Base-by-base conservation (phyloP, 2,888 invertebrate species). In the Plebejus anna region DNA sequence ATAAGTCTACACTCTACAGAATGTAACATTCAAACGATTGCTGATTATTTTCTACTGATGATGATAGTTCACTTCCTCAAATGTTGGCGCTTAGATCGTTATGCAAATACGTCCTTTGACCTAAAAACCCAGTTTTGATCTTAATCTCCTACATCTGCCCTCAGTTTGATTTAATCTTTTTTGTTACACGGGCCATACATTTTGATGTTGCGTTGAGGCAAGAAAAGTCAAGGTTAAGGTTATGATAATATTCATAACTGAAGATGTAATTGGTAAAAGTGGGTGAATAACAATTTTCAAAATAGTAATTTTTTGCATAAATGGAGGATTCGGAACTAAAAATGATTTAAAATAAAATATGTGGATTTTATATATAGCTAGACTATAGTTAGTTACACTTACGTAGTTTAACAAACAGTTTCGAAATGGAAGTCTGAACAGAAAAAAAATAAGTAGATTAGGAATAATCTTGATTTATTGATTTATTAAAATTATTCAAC, bases 61-160 rank as follows among this genome's bases (percentile, higher is more conserved):
- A 71, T 71, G n/a, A 2, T 42, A 22, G 71, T 71, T 42, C 4
- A 42, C 71, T 71, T 51, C 55, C 32, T 55, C 51, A 51, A 73
- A 73, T 55, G 55, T 51, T 51, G 73, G 73, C 13, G 28, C n/a
- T 73, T 73, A n/a, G n/a, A 42, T 71, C 57, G 38, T 55, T 42
- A 71, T 71, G 57, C 28, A 76, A 76, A 59, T 55, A 70, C 79
- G 78, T 83, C 83, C 90, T 90, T 83, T 85, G 91, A 90, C 90
- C 91, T 81, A 90, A 79, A 88, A 88, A 90, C 90, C 89, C 79
- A 85, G 80, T 88, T 90, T n/a, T 70, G 61, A 73, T 55, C 77
- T 66, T 66, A 66, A 66, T 66, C 66, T 66, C 32, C 66, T 16
- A 66, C 66, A 66, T 36, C 66, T 66, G 51, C 32, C 32, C 36